These are phyloP conservation scores for Enteromius fasciolatus DNA, from an alignment of 2,797 vertebrate genomes.

Conservation along the genomic window DNA sequence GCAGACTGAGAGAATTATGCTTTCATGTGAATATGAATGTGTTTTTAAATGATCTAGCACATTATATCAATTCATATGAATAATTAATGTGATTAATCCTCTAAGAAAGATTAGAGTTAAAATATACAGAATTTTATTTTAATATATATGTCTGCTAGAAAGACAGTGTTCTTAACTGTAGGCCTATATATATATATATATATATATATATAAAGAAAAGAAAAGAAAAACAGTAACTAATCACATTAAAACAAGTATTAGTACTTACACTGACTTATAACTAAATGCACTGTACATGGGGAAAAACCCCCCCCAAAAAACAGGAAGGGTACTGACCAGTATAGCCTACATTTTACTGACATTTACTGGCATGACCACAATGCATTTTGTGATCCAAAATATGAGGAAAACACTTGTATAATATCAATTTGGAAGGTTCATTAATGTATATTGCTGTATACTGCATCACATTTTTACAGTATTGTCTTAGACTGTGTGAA, in stretches of 20 bases:
- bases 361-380: background rate
- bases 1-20: no score
- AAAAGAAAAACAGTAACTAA: no score
- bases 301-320: background rate
- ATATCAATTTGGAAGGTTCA: background rate
- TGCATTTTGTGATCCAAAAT: background rate
- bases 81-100: background rate
- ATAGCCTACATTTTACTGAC: background rate
- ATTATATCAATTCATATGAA: background rate
- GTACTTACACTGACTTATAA: background rate
- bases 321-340: background rate
- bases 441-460: background rate
- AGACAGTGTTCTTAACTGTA: background rate
- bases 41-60: background rate
- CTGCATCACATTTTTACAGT: background rate
- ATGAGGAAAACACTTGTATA: background rate
- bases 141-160: background rate
- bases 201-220: no score
- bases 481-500: background rate
- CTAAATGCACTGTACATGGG: background rate
- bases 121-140: background rate
- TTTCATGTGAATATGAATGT: background rate
- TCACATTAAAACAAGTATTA: no score
- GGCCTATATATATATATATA: background rate
- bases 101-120: background rate